A percentile compares a stretch with the other conserved stretches of the same genome.
These are phyloP conservation scores for Drosophila picticornis DNA, from an alignment of 2,888 invertebrate genomes.

Conservation along the genomic window DNA sequence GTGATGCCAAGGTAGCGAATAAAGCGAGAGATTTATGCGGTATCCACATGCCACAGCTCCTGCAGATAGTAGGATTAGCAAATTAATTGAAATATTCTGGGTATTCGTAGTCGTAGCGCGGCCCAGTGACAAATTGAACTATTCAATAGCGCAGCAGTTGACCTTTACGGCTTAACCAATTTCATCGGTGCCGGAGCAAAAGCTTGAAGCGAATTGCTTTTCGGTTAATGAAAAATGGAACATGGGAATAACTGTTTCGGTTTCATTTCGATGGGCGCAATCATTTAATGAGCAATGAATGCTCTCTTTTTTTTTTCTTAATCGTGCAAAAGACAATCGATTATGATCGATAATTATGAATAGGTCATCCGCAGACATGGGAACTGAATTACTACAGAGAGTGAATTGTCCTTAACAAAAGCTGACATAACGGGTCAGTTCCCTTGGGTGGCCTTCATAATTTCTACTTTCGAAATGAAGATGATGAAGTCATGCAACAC, in stretches of 20 bases:
- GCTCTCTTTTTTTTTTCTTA: conserved; percentile 23
- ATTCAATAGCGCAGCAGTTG: conserved; percentile 39
- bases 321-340: conserved; percentile 35
- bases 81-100: conserved; percentile 43
- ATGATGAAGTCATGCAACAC: conserved; percentile 72
- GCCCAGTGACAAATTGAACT: conserved; percentile 60
- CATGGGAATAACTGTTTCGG: conserved; percentile 66
- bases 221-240: conserved; percentile 68
- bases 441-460: conserved; percentile 42
- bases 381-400: conserved; percentile 10
- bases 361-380: conserved; percentile 30
- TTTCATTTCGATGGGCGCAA: conserved; percentile 37
- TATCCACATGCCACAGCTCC: conserved; percentile 52
- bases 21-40: conserved; percentile 58
- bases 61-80: conserved; percentile 7
- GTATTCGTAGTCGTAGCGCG: conserved; percentile 18
- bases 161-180: conserved; percentile 57
- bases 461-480: conserved; percentile 58
- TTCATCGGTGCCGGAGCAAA: conserved; percentile 42
- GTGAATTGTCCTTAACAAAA: conserved; percentile 38
- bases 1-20: conserved; percentile 57
- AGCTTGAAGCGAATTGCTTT: conserved; percentile 37
- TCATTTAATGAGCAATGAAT: conserved; percentile 48
- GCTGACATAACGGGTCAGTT: conserved; percentile 27
- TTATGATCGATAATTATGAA: conserved; percentile 25